These are phyloP conservation scores for Enteromius thamalakanensis DNA, from an alignment of 2,797 vertebrate species.

Conservation along the genomic window DNA sequence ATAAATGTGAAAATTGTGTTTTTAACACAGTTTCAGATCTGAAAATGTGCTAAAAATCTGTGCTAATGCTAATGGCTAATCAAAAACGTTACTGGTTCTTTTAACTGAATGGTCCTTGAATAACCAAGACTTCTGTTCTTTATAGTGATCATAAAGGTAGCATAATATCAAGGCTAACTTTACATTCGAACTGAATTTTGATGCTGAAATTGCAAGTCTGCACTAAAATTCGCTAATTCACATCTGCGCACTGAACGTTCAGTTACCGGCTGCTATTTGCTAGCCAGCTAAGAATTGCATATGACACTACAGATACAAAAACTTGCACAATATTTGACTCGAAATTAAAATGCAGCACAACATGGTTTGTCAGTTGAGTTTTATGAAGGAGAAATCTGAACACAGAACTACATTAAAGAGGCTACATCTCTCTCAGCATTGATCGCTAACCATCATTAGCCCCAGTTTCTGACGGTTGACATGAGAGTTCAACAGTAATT, in stretches of 20 bases:
- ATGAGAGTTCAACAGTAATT: constrained; percentile 6
- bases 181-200: neutral
- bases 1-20: too few relatives aligned
- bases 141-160: neutral
- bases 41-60: neutral
- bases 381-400: neutral
- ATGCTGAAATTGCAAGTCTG: neutral
- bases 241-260: neutral
- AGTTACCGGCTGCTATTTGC: neutral
- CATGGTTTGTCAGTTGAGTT: neutral
- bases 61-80: neutral
- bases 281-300: neutral
- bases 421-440: neutral
- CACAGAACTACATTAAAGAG: neutral
- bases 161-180: neutral
- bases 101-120: neutral
- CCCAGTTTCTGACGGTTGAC: neutral
- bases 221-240: neutral
- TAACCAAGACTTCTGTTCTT: neutral
- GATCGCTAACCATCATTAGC: constrained; percentile 21
- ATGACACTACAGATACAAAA: neutral
- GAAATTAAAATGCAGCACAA: neutral
- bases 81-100: neutral
- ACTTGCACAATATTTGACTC: neutral
- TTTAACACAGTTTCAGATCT: too few relatives aligned